Evolutionary conservation across 2,113 vertebrate genomes (phyloP).

Genomic region (Phalacrocorax aristotelis): DNA sequence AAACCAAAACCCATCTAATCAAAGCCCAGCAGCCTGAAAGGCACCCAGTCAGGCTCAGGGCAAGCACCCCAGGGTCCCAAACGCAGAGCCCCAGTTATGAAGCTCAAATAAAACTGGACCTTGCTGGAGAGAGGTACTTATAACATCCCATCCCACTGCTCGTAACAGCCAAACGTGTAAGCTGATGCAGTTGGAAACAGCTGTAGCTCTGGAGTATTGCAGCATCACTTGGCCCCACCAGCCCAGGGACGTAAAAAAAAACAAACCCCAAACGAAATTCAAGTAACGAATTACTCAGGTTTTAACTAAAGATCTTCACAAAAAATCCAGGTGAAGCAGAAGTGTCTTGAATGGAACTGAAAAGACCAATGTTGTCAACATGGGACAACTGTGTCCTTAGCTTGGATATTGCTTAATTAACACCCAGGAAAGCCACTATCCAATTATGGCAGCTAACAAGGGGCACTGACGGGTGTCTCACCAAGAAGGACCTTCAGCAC

Average conservation of each 20-base stretch:
- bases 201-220: background rate
- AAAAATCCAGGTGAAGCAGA: background rate
- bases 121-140: fast-evolving
- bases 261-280: background rate
- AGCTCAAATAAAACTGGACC: background rate
- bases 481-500: background rate
- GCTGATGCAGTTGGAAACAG: background rate
- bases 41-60: fast-evolving
- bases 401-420: background rate
- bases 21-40: background rate
- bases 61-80: background rate
- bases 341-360: background rate
- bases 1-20: background rate
- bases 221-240: background rate
- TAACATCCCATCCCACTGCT: background rate
- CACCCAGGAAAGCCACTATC: background rate
- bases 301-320: background rate
- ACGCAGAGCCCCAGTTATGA: background rate
- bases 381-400: background rate
- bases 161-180: background rate
- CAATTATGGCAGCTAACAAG: background rate
- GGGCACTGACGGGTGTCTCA: background rate
- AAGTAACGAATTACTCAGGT: background rate
- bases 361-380: background rate
- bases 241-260: background rate